A percentile compares a stretch with the other conserved stretches of the same genome.
Conservation (phyloP, 2,113 vertebrate species). For the Otis tarda region DNA sequence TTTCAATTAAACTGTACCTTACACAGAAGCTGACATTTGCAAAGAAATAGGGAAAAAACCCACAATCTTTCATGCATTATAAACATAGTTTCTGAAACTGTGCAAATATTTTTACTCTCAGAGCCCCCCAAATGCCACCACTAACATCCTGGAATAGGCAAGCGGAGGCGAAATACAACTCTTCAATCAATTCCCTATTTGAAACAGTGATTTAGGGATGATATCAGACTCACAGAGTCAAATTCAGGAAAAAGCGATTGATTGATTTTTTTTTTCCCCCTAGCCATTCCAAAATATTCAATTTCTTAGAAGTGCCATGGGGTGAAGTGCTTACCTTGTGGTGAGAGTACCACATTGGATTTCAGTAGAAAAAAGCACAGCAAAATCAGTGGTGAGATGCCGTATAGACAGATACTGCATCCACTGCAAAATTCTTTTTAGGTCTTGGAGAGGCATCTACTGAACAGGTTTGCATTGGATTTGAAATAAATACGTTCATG, state of each 20-base stretch:
- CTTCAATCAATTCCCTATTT: neutral
- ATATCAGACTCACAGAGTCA: neutral
- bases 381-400: neutral
- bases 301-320: neutral
- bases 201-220: neutral
- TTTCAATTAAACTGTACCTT: neutral
- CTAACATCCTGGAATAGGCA: neutral
- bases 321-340: neutral
- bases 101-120: neutral
- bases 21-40: neutral
- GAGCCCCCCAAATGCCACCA: neutral
- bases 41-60: neutral
- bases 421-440: neutral
- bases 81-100: neutral
- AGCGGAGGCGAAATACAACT: neutral
- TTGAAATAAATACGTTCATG: neutral
- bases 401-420: neutral
- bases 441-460: neutral
- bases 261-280: neutral
- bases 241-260: neutral
- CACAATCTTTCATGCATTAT: neutral
- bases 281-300: neutral
- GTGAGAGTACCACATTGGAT: neutral
- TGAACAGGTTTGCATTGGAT: neutral
- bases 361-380: neutral